A percentile compares a stretch with the other conserved stretches of the same genome.
Evolutionary conservation across 2,797 vertebrate genomes (phyloP).

Genomic region (Sebastes hubbsi): DNA sequence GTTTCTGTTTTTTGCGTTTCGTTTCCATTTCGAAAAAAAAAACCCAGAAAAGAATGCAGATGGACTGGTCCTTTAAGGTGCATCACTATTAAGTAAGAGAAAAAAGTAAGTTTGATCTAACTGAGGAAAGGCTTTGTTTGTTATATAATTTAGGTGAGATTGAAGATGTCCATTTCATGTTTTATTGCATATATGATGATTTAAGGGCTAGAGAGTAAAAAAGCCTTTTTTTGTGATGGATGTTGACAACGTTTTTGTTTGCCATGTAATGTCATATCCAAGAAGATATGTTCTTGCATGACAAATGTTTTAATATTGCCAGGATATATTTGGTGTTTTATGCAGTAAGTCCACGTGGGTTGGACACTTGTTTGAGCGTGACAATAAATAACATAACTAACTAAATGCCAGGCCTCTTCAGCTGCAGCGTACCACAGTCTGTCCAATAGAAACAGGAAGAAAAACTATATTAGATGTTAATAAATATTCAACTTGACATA

Average conservation of each 20-base stretch:
- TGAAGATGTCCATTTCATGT: background rate
- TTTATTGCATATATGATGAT: background rate
- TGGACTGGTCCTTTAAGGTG: background rate
- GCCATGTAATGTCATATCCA: background rate
- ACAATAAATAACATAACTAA: background rate
- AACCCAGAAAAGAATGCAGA: no score
- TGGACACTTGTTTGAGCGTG: background rate
- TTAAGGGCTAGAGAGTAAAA: no score
- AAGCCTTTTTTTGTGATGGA: background rate
- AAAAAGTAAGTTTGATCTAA: background rate
- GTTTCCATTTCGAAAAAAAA: no score
- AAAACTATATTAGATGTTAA: background rate
- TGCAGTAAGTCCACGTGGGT: background rate
- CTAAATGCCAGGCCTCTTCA: background rate
- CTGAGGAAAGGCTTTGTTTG: background rate
- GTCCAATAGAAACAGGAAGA: background rate
- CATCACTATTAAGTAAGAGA: background rate
- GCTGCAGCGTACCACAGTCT: background rate
- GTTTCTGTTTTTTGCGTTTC: no score
- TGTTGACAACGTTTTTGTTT: background rate
- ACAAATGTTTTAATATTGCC: background rate
- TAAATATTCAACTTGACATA: conserved; percentile 41
- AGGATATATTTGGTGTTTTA: background rate
- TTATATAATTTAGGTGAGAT: background rate
- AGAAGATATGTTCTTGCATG: background rate